Base-by-base conservation (phyloP, 2,888 invertebrate genomes). In the Actias luna region DNA sequence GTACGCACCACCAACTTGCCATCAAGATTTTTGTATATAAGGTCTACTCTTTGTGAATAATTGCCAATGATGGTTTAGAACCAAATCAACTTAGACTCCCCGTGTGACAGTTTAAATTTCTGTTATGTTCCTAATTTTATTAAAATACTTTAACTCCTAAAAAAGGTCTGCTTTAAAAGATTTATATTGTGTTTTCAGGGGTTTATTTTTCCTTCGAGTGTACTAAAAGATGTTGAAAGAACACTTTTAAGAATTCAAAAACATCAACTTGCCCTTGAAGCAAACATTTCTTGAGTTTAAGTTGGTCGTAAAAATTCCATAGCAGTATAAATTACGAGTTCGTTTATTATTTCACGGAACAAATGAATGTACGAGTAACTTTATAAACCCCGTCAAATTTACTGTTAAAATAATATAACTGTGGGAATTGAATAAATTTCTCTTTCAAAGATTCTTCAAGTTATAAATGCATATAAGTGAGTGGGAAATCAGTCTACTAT, bases 301-400 rank as follows among this genome's bases (percentile, higher is more conserved):
- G 63, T 59, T 36, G 36, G 39, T 29, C 27, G 57, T 57, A 55
- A 61, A 61, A 59, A 60, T 52, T 52, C 12, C n/a, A 18, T 16
- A n/a, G 27, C 55, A 29, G n/a, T 29, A 35, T 29, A 61, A 55
- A 61, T 27, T 36, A 55, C 55, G 39, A 25, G 22, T 25, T 50
- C 39, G n/a, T 55, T 61, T 61, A 61, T 61, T 61, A 57, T 61
- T 52, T 18, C 55, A 33, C 39, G 39, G 57, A 61, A 61, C 57
- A 61, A 57, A 39, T 61, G 55, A 39, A 52, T 52, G 22, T 61
- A 25, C n/a, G 55, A 39, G 57, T 39, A 29, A 61, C 57, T 36
- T 61, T 55, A 61, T 61, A 39, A 61, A 55, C 39, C 55, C 5
- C 39, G 18, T 36, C 57, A 61, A 61, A 61, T 39, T 18, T 39